These are phyloP conservation scores for Umimayanthus kanabou DNA, from an alignment of 92 coral and sea anemone genomes.

Conservation along the genomic window DNA sequence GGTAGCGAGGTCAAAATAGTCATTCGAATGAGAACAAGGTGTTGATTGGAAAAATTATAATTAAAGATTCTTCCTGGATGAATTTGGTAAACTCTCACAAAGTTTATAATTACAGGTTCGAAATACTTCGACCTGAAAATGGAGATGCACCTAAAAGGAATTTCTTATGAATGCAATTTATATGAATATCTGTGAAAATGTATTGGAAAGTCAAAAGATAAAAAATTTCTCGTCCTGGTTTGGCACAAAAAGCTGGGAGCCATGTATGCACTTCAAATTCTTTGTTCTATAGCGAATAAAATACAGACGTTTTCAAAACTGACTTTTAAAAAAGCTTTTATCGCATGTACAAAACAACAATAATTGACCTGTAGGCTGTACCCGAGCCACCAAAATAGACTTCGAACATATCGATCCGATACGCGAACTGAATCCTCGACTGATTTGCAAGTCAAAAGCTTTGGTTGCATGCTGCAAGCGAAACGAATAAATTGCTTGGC, in stretches of 20 bases:
- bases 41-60: background rate
- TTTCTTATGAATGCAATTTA: background rate
- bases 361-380: too few relatives aligned
- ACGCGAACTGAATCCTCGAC: conserved; percentile 16
- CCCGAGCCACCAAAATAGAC: background rate
- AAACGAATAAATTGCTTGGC: conserved; percentile 4
- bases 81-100: background rate
- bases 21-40: background rate
- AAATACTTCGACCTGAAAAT: background rate
- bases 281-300: background rate
- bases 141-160: background rate
- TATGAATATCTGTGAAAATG: background rate
- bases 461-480: conserved; percentile 14
- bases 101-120: background rate
- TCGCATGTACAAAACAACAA: background rate
- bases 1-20: background rate
- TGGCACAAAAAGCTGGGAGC: background rate
- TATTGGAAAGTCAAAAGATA: background rate
- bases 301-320: background rate
- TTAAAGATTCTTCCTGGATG: background rate
- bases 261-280: background rate
- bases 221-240: background rate
- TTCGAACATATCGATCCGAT: conserved; percentile 8
- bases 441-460: conserved; percentile 45
- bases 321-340: background rate